Conservation (phyloP, 2,113 vertebrate genomes). For the Suncus etruscus region DNA sequence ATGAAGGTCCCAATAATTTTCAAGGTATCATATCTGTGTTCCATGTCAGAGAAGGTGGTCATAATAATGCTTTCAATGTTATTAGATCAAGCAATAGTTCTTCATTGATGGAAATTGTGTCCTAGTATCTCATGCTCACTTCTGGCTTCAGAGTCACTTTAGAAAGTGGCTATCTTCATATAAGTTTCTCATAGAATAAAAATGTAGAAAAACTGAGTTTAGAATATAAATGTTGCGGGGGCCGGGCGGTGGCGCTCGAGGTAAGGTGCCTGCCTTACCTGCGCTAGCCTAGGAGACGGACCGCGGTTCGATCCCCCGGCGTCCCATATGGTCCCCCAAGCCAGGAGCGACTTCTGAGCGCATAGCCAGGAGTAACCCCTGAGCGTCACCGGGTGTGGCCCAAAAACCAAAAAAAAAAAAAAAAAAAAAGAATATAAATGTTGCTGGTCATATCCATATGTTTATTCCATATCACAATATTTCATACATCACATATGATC, state of each 20-base stretch:
- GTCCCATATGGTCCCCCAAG: no score
- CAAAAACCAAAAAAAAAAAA: no score
- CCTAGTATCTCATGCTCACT: background rate
- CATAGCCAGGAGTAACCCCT: no score
- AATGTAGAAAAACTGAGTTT: background rate
- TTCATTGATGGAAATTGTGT: background rate
- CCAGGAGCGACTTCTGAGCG: no score
- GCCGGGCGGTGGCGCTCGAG: no score
- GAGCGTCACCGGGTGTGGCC: no score
- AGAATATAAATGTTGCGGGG: background rate
- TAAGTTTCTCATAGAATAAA: background rate
- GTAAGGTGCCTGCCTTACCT: no score
- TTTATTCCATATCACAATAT: background rate
- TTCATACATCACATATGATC: background rate
- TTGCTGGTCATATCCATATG: background rate
- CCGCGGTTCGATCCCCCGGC: no score
- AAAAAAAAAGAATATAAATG: background rate
- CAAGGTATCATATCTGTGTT: background rate
- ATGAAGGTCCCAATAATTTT: background rate
- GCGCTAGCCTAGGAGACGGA: no score
- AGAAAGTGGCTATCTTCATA: background rate
- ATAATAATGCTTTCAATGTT: background rate
- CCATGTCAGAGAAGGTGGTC: background rate
- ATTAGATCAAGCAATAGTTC: background rate
- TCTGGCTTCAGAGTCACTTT: background rate